A percentile compares a stretch with the other conserved stretches of the same genome.
Evolutionary conservation across 1,140 invertebrate species (phyloP).

Genomic region (Triops longicaudatus): DNA sequence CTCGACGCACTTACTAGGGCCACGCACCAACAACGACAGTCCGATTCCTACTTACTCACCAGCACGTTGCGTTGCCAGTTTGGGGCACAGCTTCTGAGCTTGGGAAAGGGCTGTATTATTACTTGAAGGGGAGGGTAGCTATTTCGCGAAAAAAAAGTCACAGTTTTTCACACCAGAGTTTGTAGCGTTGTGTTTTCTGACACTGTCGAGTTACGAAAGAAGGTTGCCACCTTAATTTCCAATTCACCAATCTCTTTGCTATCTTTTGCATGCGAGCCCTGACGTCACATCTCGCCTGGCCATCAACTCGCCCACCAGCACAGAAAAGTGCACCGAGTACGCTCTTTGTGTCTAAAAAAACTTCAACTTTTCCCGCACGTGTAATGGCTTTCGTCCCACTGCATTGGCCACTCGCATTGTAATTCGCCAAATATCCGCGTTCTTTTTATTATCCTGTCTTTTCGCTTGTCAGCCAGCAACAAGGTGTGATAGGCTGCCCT

Average conservation of each 20-base stretch:
- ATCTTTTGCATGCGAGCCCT: not conserved
- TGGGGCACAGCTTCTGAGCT: not conserved
- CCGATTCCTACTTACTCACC: not conserved
- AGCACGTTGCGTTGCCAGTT: not conserved
- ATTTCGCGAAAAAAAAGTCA: not conserved
- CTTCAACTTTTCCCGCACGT: not conserved
- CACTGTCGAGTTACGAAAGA: not conserved
- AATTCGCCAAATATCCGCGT: slow-evolving; percentile 6
- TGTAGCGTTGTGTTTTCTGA: not conserved
- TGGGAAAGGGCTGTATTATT: not conserved
- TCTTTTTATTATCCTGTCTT: not conserved
- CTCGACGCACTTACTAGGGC: too few relatives aligned
- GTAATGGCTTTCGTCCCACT: slow-evolving; percentile 14
- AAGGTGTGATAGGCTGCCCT: not conserved
- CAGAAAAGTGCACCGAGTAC: not conserved
- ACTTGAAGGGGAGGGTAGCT: not conserved
- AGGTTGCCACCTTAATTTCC: not conserved
- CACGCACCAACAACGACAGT: not conserved
- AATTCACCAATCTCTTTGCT: not conserved
- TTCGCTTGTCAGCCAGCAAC: not conserved
- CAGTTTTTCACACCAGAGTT: not conserved
- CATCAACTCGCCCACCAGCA: not conserved
- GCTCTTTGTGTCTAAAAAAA: not conserved
- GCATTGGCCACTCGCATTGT: not conserved
- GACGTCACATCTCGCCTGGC: not conserved